Evolutionary conservation across 2,797 vertebrate genomes (phyloP), one percentile per base, ranked within the genome.

Genomic region (Lagocephalus sceleratus): DNA sequence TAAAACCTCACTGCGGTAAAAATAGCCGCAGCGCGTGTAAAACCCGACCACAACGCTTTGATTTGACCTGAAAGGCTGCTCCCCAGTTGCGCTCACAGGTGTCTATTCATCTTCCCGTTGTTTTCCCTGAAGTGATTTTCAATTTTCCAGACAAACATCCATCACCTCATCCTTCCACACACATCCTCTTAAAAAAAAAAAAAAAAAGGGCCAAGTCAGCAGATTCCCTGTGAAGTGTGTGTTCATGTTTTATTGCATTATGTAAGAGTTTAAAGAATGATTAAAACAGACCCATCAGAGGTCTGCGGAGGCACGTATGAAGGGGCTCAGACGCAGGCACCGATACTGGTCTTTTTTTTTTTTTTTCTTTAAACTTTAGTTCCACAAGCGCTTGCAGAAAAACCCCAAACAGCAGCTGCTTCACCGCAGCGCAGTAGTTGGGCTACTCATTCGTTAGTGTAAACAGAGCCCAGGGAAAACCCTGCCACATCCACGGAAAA

Each of bases 161-260:
- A 57, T 76, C 52, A 45, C 69, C 55, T 54, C 5, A 2, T 75
- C 65, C 63, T 70, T 53, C 67, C 69, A 68, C 66, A 61, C 76
- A 83, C 83, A 80, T 79, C 64, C 68, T 70, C 74, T 78, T 7
- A 42, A 85, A 88, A 87, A 23, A 63, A 47, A 76, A 48, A 74
- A 42, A 85, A 88, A 87, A 23, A 63, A 47, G 78, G 48, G 75
- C 79, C 78, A 77, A 79, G 68, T 61, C 47, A 25, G 40, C 74
- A 78, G 71, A 79, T 78, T 72, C 74, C 73, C 60, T 5, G 9
- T 79, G 66, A 56, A 76, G 78, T 79, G 53, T 76, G 72, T 74
- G 76, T 74, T 19, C 76, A 81, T 79, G 81, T 82, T 86, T 86
- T 85, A 85, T 78, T 77, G 66, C 74, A 75, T 87, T 84, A 83